Base-by-base conservation (phyloP, 2,888 invertebrate genomes). In the Erannis defoliaria region DNA sequence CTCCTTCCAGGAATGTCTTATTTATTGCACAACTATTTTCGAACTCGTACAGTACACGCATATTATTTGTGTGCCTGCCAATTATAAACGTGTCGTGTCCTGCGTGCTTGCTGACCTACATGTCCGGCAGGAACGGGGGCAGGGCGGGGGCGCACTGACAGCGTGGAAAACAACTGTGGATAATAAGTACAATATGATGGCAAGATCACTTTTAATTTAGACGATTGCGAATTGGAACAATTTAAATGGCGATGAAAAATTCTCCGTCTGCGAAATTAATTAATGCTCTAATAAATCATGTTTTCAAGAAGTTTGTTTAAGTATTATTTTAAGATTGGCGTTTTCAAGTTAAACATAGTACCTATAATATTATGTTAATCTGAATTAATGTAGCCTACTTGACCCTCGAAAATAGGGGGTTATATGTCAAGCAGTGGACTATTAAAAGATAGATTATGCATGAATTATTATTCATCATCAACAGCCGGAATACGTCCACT, bases 1-100 rank as follows among this genome's bases (percentile, higher is more conserved):
- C 59, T 45, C 66, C 67, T 74, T 76, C 69, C 75, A 67, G 68
- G 70, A 68, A 70, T 68, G 64, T 70, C 67, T 73, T 58, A 72
- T 72, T 64, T 70, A 73, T 67, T 66, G 66, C 66, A 53, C 38
- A 56, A 69, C 66, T 75, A 72, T 74, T 76, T 53, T 43, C 14
- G 42, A 53, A 46, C 53, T 33, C 48, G 38, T 35, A 46, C 55
- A 61, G 38, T 35, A 46, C 55, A 61, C 50, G 50, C 55, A 42
- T 55, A 57, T 57, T 62, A 62, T 57, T 57, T 64, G 66, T 67
- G 55, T 68, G 48, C 35, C 64, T 14, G 51, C 63, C 58, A 66
- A 55, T 64, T 61, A 58, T n/a, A 45, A 57, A 35, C 42, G 54
- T 48, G 21, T 37, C 23, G n/a, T 50, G 42, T 62, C 56, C 55